These are phyloP conservation scores for Peromyscus maniculatus DNA, from an alignment of 2,113 vertebrate genomes.

Conservation along the genomic window DNA sequence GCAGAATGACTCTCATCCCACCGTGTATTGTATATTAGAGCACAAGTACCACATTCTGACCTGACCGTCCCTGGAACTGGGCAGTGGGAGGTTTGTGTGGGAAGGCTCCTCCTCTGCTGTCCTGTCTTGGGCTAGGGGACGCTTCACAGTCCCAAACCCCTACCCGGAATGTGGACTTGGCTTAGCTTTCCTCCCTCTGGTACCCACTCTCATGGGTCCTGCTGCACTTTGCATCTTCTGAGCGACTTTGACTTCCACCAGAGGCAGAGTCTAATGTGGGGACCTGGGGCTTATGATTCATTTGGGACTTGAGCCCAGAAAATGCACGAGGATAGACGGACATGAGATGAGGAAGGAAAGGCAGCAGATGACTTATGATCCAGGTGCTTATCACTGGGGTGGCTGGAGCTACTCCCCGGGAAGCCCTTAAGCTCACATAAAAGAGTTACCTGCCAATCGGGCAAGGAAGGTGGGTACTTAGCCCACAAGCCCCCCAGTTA, in stretches of 20 bases:
- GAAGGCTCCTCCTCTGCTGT: not conserved
- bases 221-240: not conserved
- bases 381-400: not conserved
- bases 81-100: not conserved
- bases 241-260: no score
- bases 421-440: not conserved
- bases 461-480: no score
- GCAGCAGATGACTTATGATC: not conserved
- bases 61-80: not conserved
- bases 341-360: not conserved
- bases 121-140: no score
- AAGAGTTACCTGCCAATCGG: not conserved
- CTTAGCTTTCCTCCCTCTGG: not conserved
- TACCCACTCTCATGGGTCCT: rapidly evolving
- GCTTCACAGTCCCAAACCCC: not conserved
- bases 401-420: not conserved
- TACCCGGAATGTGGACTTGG: not conserved
- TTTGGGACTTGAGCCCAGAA: not conserved
- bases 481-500: not conserved
- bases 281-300: not conserved
- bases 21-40: no score
- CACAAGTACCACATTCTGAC: not conserved
- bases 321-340: not conserved
- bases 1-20: no score
- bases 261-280: not conserved